These are phyloP conservation scores for Papilio polyxenes DNA, from an alignment of 1,140 invertebrate genomes.

Conservation along the genomic window DNA sequence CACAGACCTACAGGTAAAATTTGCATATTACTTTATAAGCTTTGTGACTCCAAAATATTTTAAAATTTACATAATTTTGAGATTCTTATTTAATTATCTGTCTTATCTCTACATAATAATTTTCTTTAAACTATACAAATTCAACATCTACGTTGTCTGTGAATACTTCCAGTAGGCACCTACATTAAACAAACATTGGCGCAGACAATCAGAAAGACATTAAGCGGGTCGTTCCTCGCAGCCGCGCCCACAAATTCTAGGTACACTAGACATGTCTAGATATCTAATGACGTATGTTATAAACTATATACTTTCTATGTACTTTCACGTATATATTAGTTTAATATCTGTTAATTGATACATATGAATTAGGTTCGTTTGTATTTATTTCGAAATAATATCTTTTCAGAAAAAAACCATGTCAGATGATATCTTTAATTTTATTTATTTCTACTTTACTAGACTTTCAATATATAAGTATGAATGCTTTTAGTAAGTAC, in stretches of 20 bases:
- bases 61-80: no score
- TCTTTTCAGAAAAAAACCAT: no score
- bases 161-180: neutral
- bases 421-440: no score
- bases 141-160: neutral
- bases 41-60: no score
- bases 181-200: conserved; percentile 25
- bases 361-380: no score
- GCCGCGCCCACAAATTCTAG: conserved; percentile 9
- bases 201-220: conserved; percentile 50
- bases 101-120: no score
- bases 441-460: no score
- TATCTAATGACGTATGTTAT: neutral
- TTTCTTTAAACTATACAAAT: neutral
- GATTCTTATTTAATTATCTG: no score
- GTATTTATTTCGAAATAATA: no score
- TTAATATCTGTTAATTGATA: no score
- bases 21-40: neutral
- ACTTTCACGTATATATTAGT: neutral
- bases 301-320: neutral
- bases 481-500: no score
- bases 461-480: no score
- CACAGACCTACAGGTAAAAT: neutral
- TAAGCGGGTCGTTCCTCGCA: conserved; percentile 32
- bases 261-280: neutral